Percentiles rank a stretch among this genome's conserved stretches.
These are phyloP conservation scores for Vulpes vulpes DNA, from an alignment of 2,113 vertebrate species.

Conservation along the genomic window DNA sequence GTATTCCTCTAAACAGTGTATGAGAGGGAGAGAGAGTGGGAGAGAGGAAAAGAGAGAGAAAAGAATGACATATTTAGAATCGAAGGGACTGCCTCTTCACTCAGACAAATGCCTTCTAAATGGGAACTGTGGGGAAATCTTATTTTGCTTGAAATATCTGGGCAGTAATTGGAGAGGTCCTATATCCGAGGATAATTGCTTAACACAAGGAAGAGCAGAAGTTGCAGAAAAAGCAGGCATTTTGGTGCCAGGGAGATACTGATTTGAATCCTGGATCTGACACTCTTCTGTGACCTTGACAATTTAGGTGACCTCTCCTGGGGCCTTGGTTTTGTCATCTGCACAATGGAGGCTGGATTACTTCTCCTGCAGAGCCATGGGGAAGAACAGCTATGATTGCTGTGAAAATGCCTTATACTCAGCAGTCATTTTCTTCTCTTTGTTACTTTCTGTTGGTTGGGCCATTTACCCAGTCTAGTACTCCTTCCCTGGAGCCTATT, in stretches of 20 bases:
- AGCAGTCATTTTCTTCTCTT: neutral
- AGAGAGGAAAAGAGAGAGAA: neutral
- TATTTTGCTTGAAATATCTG: slow-evolving; percentile 23
- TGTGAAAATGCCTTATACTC: neutral
- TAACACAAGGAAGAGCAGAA: neutral
- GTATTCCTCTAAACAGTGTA: neutral
- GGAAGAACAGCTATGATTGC: neutral
- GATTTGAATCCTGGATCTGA: neutral
- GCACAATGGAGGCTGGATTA: neutral
- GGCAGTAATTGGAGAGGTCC: neutral
- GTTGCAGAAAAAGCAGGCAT: neutral
- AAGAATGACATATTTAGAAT: neutral
- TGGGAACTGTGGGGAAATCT: neutral
- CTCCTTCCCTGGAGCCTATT: neutral
- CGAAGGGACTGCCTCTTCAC: neutral
- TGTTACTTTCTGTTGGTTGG: neutral
- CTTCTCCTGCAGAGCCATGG: neutral
- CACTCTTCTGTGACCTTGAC: neutral
- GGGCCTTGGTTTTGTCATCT: neutral
- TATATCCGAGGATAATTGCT: slow-evolving; percentile 20
- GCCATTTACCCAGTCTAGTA: neutral
- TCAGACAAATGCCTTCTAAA: neutral
- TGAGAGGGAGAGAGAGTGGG: neutral
- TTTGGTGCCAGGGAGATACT: neutral
- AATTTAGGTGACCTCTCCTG: neutral